Evolutionary conservation across 2,888 invertebrate genomes (phyloP).

Genomic region (Chloroclysta siterata): DNA sequence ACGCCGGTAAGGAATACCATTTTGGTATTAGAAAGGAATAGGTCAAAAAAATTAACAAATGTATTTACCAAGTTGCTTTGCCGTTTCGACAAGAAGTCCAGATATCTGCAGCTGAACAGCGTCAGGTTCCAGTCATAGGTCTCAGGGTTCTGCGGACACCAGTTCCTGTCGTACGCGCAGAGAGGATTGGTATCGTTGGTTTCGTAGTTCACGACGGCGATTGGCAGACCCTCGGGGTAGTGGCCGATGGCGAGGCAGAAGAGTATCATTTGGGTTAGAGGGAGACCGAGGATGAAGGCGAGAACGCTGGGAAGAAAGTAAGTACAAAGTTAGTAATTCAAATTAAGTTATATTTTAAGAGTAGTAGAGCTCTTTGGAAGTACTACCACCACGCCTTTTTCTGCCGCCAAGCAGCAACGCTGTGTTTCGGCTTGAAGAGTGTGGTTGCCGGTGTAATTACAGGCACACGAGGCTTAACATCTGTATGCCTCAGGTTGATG

Average conservation of each 20-base stretch:
- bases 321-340: too few relatives aligned
- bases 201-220: constrained; percentile 94
- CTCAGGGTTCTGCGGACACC: constrained; percentile 79
- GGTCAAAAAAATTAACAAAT: too few relatives aligned
- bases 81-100: constrained; percentile 88
- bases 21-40: too few relatives aligned
- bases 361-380: too few relatives aligned
- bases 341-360: too few relatives aligned
- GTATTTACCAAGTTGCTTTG: constrained; percentile 88
- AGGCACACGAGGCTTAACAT: too few relatives aligned
- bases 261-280: constrained; percentile 93
- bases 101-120: constrained; percentile 90
- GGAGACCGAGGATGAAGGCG: constrained; percentile 93
- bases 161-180: constrained; percentile 74
- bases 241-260: constrained; percentile 96
- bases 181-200: constrained; percentile 74
- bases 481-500: too few relatives aligned
- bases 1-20: too few relatives aligned
- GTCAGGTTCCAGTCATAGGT: constrained; percentile 83
- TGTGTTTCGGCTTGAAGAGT: too few relatives aligned
- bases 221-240: constrained; percentile 90
- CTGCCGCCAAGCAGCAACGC: too few relatives aligned
- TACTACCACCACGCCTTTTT: too few relatives aligned
- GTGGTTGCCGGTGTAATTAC: too few relatives aligned
- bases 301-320: constrained; percentile 85